Conservation (phyloP, 1,140 invertebrate genomes). For the Trypoxylus dichotomus region DNA sequence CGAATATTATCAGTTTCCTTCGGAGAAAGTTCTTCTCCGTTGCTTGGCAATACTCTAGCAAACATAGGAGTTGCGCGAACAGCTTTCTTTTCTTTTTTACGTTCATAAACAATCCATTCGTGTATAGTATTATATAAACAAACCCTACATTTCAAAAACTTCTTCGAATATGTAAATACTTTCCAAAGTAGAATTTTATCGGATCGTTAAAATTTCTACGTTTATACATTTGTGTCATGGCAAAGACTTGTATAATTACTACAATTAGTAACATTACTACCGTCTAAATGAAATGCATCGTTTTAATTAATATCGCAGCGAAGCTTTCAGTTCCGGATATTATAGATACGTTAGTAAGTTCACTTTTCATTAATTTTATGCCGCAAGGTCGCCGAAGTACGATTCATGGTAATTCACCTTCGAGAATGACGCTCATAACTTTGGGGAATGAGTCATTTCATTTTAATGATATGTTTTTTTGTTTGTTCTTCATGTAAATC, state of each 20-base stretch:
- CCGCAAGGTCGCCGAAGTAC: not conserved
- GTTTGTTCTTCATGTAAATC: not conserved
- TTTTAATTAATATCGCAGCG: not conserved
- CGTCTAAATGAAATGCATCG: not conserved
- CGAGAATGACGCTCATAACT: not conserved
- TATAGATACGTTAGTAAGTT: not conserved
- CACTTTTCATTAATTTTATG: not conserved
- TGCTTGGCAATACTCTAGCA: constrained; percentile 9
- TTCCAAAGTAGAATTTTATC: not conserved
- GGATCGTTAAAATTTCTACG: not conserved
- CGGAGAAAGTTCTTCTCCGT: not conserved
- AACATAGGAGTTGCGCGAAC: constrained; percentile 8
- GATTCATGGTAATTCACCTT: not conserved
- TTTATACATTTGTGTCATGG: not conserved
- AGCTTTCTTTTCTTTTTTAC: constrained; percentile 21
- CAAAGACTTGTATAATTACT: too few relatives aligned
- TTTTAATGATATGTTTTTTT: not conserved
- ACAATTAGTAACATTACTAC: too few relatives aligned
- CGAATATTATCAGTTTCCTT: constrained; percentile 23
- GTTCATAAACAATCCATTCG: constrained; percentile 1
- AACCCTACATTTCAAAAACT: not conserved
- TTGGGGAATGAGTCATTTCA: not conserved
- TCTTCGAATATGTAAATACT: not conserved
- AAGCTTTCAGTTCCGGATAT: not conserved
- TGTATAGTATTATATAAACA: constrained; percentile 6